phyloP scores from a whole-genome alignment of 2,797 vertebrate species.

The Sciurus vulgaris region DNA sequence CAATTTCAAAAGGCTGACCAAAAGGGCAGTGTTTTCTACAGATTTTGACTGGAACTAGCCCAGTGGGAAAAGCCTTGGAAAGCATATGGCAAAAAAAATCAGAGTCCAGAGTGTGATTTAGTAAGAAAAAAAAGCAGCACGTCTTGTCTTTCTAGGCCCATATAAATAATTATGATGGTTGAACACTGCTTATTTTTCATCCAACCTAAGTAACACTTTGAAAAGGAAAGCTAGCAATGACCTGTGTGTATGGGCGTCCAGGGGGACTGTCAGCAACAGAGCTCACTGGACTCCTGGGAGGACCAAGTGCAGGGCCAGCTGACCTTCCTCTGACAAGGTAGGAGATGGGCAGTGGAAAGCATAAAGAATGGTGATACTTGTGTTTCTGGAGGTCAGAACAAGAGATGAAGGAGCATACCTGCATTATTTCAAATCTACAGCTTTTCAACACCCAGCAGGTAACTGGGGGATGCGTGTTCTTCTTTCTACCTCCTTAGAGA shows the following conservation, averaged over 20 bases:
- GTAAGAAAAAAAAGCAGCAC: not conserved
- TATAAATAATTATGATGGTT: not conserved
- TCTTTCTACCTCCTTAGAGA: not conserved
- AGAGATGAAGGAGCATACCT: not conserved
- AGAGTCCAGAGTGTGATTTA: not conserved
- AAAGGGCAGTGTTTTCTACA: not conserved
- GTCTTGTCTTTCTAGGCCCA: not conserved
- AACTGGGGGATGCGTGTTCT: not conserved
- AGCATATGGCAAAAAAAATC: not conserved
- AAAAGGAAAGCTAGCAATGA: not conserved
- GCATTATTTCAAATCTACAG: not conserved
- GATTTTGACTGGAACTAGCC: not conserved
- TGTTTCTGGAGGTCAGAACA: not conserved
- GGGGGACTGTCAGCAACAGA: not conserved
- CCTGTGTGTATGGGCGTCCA: not conserved
- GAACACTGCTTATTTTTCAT: constrained; percentile 46
- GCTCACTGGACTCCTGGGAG: not conserved
- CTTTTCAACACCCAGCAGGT: not conserved
- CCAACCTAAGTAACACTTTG: not conserved
- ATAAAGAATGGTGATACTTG: not conserved
- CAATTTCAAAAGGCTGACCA: constrained; percentile 26
- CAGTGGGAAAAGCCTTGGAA: not conserved
- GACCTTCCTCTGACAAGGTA: not conserved
- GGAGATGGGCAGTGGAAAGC: not conserved
- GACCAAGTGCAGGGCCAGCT: not conserved